Evolutionary conservation across 2,113 vertebrate genomes (phyloP).

Genomic region (Vicugna pacos): DNA sequence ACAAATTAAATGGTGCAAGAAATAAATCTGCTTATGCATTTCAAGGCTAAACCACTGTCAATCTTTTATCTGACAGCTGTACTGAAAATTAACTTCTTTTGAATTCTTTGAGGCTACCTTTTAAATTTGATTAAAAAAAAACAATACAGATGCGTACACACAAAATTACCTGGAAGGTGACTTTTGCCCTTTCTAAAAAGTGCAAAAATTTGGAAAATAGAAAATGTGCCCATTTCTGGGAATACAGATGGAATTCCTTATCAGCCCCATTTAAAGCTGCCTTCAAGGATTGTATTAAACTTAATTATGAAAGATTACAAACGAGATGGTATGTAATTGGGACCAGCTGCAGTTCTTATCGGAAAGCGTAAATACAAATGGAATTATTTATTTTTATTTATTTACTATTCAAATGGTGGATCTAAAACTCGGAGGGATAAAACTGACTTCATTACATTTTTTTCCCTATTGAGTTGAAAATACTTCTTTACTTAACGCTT

Average conservation of each 20-base stretch:
- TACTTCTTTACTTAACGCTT: slow-evolving; percentile 12
- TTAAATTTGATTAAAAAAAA: not conserved
- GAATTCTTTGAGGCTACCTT: not conserved
- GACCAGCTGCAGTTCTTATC: slow-evolving; percentile 79
- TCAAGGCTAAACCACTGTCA: not conserved
- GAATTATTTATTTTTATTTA: slow-evolving; percentile 79
- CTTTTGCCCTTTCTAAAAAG: not conserved
- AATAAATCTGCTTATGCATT: slow-evolving; percentile 7
- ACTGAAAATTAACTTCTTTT: slow-evolving; percentile 17
- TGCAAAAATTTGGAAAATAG: slow-evolving; percentile 13
- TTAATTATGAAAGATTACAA: slow-evolving; percentile 84
- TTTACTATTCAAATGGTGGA: slow-evolving; percentile 70
- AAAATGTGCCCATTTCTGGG: slow-evolving; percentile 79
- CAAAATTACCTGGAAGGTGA: not conserved
- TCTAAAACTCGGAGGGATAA: slow-evolving; percentile 56
- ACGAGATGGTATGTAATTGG: slow-evolving; percentile 80
- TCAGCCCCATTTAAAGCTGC: slow-evolving; percentile 74
- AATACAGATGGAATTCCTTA: slow-evolving; percentile 70
- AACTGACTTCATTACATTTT: slow-evolving; percentile 32
- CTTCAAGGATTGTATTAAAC: slow-evolving; percentile 81
- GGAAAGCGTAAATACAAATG: slow-evolving; percentile 80
- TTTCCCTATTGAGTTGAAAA: slow-evolving; percentile 32
- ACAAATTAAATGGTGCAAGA: slow-evolving; percentile 17
- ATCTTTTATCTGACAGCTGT: not conserved
- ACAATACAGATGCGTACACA: not conserved